Evolutionary conservation across 1,140 invertebrate species (phyloP), one percentile per base, ranked within the genome.

Genomic region (Varroa destructor): DNA sequence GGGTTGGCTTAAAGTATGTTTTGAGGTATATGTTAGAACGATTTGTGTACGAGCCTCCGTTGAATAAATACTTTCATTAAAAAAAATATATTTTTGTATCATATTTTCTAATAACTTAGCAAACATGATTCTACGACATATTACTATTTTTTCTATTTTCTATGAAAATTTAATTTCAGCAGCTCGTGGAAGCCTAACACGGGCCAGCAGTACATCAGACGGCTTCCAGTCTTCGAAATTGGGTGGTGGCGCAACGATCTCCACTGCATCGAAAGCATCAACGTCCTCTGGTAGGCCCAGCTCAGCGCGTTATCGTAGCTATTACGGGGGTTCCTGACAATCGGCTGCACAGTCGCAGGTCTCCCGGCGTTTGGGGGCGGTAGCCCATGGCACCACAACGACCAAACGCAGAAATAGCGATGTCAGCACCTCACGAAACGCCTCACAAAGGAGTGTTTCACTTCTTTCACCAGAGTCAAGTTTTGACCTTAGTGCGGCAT

Each of bases 101-200:
- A 25, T 25, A 25, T 25, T 25, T 25, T 25, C 25, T 25, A 25
- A 25, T 25, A 25, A 25, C 25, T 25, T 25, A 25, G 25, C 25
- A 25, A 25, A 25, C 25, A 25, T 25, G 25, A 25, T 25, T 25
- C 25, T 25, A 25, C 25, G 25, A 51, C 46, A 51, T 8, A 51
- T 51, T 3, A 51, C 46, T 51, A 51, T 5, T 51, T 3, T 3
- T 51, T 51, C 25, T 3, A 8, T 8, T 51, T 51, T 8, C 3
- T 51, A 8, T 8, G 8, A 51, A 51, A 51, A 51, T 8, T 8
- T 51, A 51, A 51, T 8, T 51, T 3, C 46, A 51, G 61, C 61
- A 67, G 61, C 40, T 46, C 61, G 61, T 14, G 61, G 61, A 67
- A 40, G 12, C 37, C 61, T 67, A 12, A 67, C 61, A 40, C 40